Conservation (phyloP, 2,888 invertebrate species). For the Biston stratarius region DNA sequence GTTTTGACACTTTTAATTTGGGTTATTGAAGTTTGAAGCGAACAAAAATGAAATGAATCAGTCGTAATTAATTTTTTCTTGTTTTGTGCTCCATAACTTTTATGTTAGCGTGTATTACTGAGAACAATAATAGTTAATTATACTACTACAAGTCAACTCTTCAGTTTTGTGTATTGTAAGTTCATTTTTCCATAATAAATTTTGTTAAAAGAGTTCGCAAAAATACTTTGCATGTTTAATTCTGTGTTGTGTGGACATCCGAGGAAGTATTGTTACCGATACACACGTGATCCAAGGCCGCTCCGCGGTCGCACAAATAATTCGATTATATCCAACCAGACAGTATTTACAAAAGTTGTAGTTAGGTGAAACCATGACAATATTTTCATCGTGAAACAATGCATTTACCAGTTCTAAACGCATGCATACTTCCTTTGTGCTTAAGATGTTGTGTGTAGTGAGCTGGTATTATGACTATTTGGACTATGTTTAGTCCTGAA, state of each 20-base stretch:
- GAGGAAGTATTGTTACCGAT: constrained; percentile 65
- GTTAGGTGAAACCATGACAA: constrained; percentile 28
- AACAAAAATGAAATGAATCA: constrained; percentile 66
- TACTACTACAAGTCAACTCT: background rate
- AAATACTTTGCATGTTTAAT: constrained; percentile 46
- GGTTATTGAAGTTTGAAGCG: constrained; percentile 10
- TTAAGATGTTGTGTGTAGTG: constrained; percentile 26
- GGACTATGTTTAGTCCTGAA: constrained; percentile 10
- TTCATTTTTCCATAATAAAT: constrained; percentile 7
- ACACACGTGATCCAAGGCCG: constrained; percentile 73
- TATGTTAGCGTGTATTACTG: constrained; percentile 17
- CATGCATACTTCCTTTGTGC: constrained; percentile 54
- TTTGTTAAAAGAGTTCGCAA: constrained; percentile 30
- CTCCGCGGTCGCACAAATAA: constrained; percentile 49
- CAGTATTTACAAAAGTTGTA: constrained; percentile 11
- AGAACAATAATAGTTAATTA: background rate
- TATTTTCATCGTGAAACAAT: constrained; percentile 65
- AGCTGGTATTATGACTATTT: constrained; percentile 7
- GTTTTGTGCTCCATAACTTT: constrained; percentile 16
- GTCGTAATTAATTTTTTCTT: constrained; percentile 65
- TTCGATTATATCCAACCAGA: constrained; percentile 47
- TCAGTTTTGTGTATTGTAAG: constrained; percentile 34
- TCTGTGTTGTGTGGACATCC: constrained; percentile 56
- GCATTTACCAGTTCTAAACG: constrained; percentile 55
- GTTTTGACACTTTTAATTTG: too few relatives aligned